phyloP scores from a whole-genome alignment of 35 echinoderm and acorn worm species.

The Apostichopus californicus region DNA sequence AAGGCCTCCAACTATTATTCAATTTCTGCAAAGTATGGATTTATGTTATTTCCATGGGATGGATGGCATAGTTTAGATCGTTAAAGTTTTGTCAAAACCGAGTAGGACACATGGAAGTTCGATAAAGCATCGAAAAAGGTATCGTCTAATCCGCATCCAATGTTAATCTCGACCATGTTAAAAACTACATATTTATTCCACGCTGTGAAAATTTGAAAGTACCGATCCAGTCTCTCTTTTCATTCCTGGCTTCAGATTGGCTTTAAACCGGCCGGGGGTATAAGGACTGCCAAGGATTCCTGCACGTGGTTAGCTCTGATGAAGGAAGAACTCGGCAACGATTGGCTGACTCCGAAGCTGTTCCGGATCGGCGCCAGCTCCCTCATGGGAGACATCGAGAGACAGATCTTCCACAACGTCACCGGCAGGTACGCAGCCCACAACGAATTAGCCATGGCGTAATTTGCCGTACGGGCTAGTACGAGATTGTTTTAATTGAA shows the following conservation, averaged over 20 bases:
- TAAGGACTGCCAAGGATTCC: constrained; percentile 89
- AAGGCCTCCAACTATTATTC: too few species aligned
- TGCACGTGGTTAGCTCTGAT: constrained; percentile 89
- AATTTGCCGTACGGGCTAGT: background rate
- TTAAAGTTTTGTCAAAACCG: too few species aligned
- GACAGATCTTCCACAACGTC: constrained; percentile 92
- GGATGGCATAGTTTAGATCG: too few species aligned
- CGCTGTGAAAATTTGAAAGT: too few species aligned
- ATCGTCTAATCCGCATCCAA: too few species aligned
- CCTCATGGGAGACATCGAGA: constrained; percentile 83
- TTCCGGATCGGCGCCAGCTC: constrained; percentile 93
- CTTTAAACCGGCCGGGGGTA: constrained; percentile 96
- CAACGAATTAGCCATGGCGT: constrained; percentile 90
- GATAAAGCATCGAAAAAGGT: too few species aligned
- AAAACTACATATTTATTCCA: too few species aligned
- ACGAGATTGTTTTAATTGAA: too few species aligned
- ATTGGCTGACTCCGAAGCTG: constrained; percentile 86
- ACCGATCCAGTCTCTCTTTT: background rate
- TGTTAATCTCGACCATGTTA: too few species aligned
- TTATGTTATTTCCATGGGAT: too few species aligned
- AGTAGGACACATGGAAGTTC: too few species aligned
- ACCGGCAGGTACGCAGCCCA: constrained; percentile 89
- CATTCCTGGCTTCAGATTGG: constrained; percentile 62
- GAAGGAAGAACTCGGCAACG: constrained; percentile 98
- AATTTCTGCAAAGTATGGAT: too few species aligned